Conservation (phyloP, 2,888 invertebrate genomes). For the Plagodis dolabraria region DNA sequence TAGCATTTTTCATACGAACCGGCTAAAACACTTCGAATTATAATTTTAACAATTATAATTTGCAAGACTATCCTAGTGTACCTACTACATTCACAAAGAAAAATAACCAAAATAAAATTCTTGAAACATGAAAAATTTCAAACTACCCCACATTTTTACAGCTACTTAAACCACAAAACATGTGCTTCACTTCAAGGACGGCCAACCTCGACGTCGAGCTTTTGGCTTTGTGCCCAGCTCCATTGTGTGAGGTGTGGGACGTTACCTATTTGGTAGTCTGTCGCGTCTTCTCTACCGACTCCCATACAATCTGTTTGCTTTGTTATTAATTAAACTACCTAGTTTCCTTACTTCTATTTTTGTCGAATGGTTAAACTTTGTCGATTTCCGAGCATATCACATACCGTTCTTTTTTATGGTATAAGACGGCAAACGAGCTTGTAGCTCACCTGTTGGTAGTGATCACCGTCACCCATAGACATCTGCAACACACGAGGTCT, state of each 20-base stretch:
- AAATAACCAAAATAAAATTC: background rate
- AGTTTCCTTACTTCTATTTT: background rate
- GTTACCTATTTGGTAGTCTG: constrained; percentile 15
- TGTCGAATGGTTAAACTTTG: too few species aligned
- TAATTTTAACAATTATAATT: too few species aligned
- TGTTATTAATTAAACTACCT: background rate
- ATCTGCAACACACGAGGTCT: too few species aligned
- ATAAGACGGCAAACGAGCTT: too few species aligned
- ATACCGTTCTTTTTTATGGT: too few species aligned
- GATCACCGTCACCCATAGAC: too few species aligned
- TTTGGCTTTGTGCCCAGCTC: constrained; percentile 25
- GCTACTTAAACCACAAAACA: constrained; percentile 21
- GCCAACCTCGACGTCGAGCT: constrained; percentile 14
- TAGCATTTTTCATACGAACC: too few species aligned
- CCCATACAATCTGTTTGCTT: background rate
- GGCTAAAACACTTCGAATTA: too few species aligned
- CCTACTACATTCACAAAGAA: too few species aligned
- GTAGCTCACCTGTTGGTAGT: too few species aligned
- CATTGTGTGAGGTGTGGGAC: constrained; percentile 22
- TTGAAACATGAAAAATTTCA: background rate
- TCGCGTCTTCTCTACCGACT: constrained; percentile 4
- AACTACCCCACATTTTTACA: background rate
- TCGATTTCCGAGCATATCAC: too few species aligned
- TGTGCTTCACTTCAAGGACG: constrained; percentile 27
- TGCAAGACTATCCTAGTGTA: too few species aligned